Base-by-base conservation (phyloP, 1,140 invertebrate species). In the Anthonomus grandis region DNA sequence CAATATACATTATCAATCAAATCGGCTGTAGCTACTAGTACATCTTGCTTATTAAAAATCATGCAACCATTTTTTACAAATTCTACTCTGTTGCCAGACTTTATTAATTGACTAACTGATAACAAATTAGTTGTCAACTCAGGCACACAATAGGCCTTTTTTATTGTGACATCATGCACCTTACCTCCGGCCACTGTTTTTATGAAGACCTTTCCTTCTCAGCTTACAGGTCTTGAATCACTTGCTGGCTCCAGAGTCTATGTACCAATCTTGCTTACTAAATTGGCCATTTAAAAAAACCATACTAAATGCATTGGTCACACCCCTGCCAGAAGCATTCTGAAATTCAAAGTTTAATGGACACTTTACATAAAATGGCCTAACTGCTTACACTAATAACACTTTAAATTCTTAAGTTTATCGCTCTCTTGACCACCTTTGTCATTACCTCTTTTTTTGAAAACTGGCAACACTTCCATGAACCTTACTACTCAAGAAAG, bases 1-100 rank as follows among this genome's bases (percentile, higher is more conserved):
- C 62, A 65, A 48, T 70, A 70, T 15, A 69, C 61, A 57, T 61
- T 59, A 57, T 62, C 61, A 19, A 41, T 53, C 47, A 60, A 42
- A 10, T 37, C 45, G 21, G 57, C 63, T 48, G 34, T 42, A 36
- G 52, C 62, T 18, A 67, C 49, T 22, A 66, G 44, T 23, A 45
- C 25, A 50, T 60, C 52, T n/a, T 66, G 17, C 24, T 49, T 42
- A 49, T 60, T 62, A 19, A 36, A 42, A 21, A 67, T 57, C 25
- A 24, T 48, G 46, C 61, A 69, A 17, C 55, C 38, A 25, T 48
- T 39, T 38, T 37, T 52, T 23, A 54, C 41, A 67, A 61, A 67
- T 5, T 27, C 12, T 2, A 65, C 60, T 39, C 41, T 27, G 37
- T 64, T 62, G 5, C 50, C 54, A 37, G 55, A 58, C 19, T 52